Base-by-base conservation (phyloP, 2,797 vertebrate species). In the Phoeniculus purpureus region DNA sequence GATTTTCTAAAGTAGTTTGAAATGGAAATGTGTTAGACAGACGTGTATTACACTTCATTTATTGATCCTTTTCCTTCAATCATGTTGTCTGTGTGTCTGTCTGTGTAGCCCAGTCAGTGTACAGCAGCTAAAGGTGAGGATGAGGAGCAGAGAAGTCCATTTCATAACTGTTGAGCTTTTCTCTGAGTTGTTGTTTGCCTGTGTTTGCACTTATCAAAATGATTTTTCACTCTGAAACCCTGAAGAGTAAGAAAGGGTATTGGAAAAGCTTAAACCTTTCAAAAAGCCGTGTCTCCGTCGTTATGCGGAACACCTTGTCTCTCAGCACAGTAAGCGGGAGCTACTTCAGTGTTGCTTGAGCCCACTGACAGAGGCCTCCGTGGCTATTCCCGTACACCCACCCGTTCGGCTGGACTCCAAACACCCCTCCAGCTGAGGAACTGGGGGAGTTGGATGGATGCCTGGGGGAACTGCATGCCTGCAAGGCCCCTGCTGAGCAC, bases 61-160 rank as follows among this genome's bases (percentile, higher is more conserved):
- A 81, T 85, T 16, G 72, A 91, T 54, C 65, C 29, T 37, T 73
- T 94, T 87, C 51, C 31, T 75, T 87, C 43, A 54, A 48, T 61
- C 10, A 9, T 47, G 26, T 64, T 43, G n/a, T 20, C 7, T 40
- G 40, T 40, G 10, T 40, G 40, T 40, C 43, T 43, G 43, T 43
- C 43, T 43, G 43, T 43, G 13, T 73, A 29, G 32, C 43, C 10
- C 40, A 17, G n/a, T 8, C 23, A 6, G 6, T 2, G 9, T 12
- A 5, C 3, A 27, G 9, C 58, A 58, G 61, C 65, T 32, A 6
- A 68, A 48, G 70, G 8, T 12, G 55, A 26, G 37, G 32, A 7
- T 3, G 26, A 73, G n/a, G 71, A 23, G 37, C 52, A 13, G 71
- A 58, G 12, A 6, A 29, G 58, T 37, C 10, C 9, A 1, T 23